phyloP scores from a whole-genome alignment of 2,113 vertebrate genomes.

The Chloroceryle aenea region DNA sequence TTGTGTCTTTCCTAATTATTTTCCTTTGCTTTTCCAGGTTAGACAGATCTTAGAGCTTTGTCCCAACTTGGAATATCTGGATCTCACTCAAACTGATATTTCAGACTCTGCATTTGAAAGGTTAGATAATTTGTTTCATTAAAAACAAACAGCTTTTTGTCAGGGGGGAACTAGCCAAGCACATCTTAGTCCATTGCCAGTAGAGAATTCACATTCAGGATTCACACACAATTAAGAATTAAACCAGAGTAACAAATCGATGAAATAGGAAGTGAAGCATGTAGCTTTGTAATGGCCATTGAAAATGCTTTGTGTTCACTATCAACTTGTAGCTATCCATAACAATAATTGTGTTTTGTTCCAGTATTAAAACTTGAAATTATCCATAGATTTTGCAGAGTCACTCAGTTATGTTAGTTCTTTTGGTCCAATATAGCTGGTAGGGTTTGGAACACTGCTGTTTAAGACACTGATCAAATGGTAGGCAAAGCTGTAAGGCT shows the following conservation, averaged over 20 bases:
- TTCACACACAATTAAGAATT: not conserved
- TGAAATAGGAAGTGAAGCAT: not conserved
- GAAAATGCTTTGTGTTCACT: not conserved
- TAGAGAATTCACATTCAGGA: not conserved
- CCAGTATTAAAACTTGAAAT: not conserved
- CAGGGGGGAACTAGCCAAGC: not conserved
- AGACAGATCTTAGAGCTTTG: slow-evolving; percentile 94
- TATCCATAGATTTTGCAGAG: not conserved
- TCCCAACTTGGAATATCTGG: slow-evolving; percentile 90
- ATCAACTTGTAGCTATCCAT: not conserved
- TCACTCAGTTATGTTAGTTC: not conserved
- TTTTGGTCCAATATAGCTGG: not conserved
- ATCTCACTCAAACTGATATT: slow-evolving; percentile 94
- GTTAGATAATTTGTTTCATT: slow-evolving; percentile 57
- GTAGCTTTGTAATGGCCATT: not conserved
- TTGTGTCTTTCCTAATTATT: not conserved
- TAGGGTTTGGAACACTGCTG: not conserved
- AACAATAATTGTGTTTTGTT: not conserved
- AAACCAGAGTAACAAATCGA: not conserved
- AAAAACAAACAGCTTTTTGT: not conserved
- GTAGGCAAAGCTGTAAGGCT: not conserved
- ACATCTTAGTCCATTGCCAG: not conserved
- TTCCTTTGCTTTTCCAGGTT: slow-evolving; percentile 75
- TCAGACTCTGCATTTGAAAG: slow-evolving; percentile 87
- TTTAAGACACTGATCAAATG: not conserved